Base-by-base conservation (phyloP, 2,888 invertebrate species). In the Parasteatoda lunata region DNA sequence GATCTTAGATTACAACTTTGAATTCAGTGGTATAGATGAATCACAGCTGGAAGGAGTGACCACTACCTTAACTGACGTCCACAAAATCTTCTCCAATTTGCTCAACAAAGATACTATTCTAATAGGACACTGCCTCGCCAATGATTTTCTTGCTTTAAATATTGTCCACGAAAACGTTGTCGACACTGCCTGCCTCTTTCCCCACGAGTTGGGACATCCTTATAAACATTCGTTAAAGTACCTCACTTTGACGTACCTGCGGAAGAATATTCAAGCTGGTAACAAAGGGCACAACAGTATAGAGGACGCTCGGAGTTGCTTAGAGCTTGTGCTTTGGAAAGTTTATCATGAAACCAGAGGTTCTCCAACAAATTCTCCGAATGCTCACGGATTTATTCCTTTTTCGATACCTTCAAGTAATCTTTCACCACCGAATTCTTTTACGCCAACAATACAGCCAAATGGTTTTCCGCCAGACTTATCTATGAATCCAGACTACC, bases 221-320 rank as follows among this genome's bases (percentile, higher is more conserved):
- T 9, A 69, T 7, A 75, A 70, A 70, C n/a, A 82, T n/a, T 76
- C 76, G n/a, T 65, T 82, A 8, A 82, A 82, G 47, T 51, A 76
- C 52, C 82, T 82, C n/a, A 75, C 82, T 7, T 51, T 13, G 4
- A 64, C 49, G 2, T 49, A 82, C 66, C 11, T 82, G 64, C 48
- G 64, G 9, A 82, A 82, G 15, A 45, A 3, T 59, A 82, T 82
- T 45, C 82, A 82, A 48, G 59, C 47, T 7, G 72, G 69, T 5
- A 75, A 45, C 65, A 51, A 7, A 1, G 82, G 82, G 9, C 82
- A 82, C 48, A 70, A 70, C 64, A 82, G 82, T 51, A n/a, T 82
- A 7, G 82, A 82, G 49, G 82, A 82, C 30, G 82, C 82, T 9
- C 47, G 49, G 5, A 82, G 75, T 11, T 82, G 82, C 82, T 76